A percentile compares a stretch with the other conserved stretches of the same genome.
Evolutionary conservation across 2,888 invertebrate genomes (phyloP).

Genomic region (Lacanobia wlatinum): DNA sequence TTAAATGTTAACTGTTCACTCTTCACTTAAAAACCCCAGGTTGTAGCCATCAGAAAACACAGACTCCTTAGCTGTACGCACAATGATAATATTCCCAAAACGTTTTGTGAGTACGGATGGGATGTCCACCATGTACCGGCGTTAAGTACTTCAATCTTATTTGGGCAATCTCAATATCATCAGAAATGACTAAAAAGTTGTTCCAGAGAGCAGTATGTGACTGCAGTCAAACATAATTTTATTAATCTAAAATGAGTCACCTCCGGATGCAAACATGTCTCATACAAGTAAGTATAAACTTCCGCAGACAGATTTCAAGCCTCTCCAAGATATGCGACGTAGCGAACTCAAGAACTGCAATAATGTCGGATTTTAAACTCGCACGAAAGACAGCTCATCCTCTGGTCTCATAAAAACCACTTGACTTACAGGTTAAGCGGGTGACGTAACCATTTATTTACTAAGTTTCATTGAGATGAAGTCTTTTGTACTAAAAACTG

Average conservation of each 20-base stretch:
- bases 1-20: too few relatives aligned
- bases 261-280: constrained; percentile 2
- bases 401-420: constrained; percentile 31
- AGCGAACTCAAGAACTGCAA: constrained; percentile 8
- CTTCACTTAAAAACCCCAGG: too few relatives aligned
- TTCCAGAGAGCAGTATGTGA: too few relatives aligned
- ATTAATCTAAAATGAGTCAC: constrained; percentile 5
- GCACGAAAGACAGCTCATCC: constrained; percentile 16
- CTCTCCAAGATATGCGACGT: not conserved
- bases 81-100: not conserved
- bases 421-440: constrained; percentile 45
- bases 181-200: too few relatives aligned
- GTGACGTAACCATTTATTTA: constrained; percentile 40
- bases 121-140: not conserved
- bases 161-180: too few relatives aligned
- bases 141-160: too few relatives aligned
- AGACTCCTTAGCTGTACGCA: not conserved
- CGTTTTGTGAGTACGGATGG: not conserved
- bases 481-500: constrained; percentile 25
- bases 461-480: constrained; percentile 12
- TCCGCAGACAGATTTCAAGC: not conserved
- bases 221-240: not conserved
- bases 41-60: too few relatives aligned
- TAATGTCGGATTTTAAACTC: constrained; percentile 20
- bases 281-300: not conserved